A percentile compares a stretch with the other conserved stretches of the same genome.
These are phyloP conservation scores for Zoroaster sp. DNA, from an alignment of 53 echinoderm and acorn worm species.

Conservation along the genomic window DNA sequence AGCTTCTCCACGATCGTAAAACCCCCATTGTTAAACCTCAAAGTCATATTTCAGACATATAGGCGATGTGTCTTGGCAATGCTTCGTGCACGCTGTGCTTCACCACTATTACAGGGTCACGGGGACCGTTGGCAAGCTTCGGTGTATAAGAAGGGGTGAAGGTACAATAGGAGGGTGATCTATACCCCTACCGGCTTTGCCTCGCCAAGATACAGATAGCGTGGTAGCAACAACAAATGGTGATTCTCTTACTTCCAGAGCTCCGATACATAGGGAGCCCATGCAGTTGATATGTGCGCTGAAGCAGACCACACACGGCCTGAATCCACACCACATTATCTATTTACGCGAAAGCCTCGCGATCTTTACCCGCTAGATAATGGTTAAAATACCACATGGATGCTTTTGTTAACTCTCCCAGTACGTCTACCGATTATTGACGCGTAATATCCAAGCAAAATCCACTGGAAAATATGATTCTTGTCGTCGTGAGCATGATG, in stretches of 20 bases:
- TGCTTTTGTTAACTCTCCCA: slow-evolving; percentile 14
- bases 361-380: slow-evolving; percentile 9
- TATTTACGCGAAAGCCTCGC: slow-evolving; percentile 29
- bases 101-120: slow-evolving; percentile 15
- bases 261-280: slow-evolving; percentile 29
- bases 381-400: slow-evolving; percentile 13
- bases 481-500: slow-evolving; percentile 49
- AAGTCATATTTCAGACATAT: slow-evolving; percentile 99
- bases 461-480: neutral
- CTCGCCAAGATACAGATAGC: slow-evolving; percentile 43
- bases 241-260: slow-evolving; percentile 22
- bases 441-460: slow-evolving; percentile 27
- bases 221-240: slow-evolving; percentile 22
- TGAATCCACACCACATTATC: slow-evolving; percentile 38
- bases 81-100: slow-evolving; percentile 56
- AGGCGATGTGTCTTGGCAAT: slow-evolving; percentile 70
- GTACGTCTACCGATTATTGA: slow-evolving; percentile 39
- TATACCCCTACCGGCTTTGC: slow-evolving; percentile 22
- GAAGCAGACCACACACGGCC: neutral
- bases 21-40: slow-evolving; percentile 89
- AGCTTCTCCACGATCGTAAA: slow-evolving; percentile 66
- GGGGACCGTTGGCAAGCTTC: slow-evolving; percentile 26
- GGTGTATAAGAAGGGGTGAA: slow-evolving; percentile 29
- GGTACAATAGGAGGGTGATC: slow-evolving; percentile 18
- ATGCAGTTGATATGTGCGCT: slow-evolving; percentile 42